Evolutionary conservation across 2,797 vertebrate species (phyloP).

Genomic region (Scyliorhinus canicula): DNA sequence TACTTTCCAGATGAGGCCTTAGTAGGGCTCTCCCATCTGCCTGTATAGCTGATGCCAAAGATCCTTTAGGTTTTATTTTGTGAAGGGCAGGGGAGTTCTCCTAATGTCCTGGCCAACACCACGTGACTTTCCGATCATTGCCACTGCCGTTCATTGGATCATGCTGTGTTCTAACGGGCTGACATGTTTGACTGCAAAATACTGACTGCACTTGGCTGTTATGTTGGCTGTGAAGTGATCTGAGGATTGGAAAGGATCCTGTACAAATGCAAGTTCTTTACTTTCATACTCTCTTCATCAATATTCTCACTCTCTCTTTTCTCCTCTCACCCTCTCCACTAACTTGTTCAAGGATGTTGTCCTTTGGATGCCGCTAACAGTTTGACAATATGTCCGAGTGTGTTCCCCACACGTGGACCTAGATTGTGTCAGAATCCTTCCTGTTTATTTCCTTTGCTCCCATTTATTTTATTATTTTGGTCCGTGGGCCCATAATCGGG

Average conservation of each 20-base stretch:
- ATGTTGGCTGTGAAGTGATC: not conserved
- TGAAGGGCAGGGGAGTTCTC: not conserved
- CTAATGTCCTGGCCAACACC: not conserved
- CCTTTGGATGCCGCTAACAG: not conserved
- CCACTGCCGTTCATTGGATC: not conserved
- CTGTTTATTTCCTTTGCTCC: too few relatives aligned
- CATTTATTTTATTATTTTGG: too few relatives aligned
- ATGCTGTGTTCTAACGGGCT: not conserved
- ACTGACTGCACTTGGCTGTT: too few relatives aligned
- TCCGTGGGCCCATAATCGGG: too few relatives aligned
- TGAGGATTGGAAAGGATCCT: not conserved
- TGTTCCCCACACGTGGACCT: not conserved
- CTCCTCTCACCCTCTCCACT: not conserved
- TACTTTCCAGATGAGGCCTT: not conserved
- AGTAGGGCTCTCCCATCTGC: not conserved
- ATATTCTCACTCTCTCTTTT: not conserved
- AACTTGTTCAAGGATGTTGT: not conserved
- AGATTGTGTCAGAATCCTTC: too few relatives aligned
- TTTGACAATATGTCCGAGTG: not conserved
- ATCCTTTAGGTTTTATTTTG: not conserved
- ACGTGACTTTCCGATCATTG: not conserved
- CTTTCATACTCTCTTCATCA: too few relatives aligned
- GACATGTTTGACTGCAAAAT: not conserved
- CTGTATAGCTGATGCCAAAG: not conserved
- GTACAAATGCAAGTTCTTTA: not conserved